These are phyloP conservation scores for Trichogramma pretiosum DNA, from an alignment of 1,140 invertebrate genomes.

Conservation along the genomic window DNA sequence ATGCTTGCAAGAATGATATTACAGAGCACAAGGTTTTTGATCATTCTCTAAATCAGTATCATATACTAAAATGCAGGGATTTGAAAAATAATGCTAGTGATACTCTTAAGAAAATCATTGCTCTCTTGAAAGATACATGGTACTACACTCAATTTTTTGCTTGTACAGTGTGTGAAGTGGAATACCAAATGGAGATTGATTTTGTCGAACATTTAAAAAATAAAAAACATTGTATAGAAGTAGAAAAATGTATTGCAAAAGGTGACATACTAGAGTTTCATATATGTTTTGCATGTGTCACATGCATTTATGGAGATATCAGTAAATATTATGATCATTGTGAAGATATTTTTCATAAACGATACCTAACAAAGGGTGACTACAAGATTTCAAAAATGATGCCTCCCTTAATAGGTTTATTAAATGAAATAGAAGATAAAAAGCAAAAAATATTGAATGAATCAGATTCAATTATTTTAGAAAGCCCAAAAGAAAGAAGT, in stretches of 20 bases:
- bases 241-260: background rate
- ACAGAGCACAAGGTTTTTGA: constrained; percentile 1
- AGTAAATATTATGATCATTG: constrained; percentile 20
- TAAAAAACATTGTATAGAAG: constrained; percentile 7
- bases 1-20: constrained; percentile 2
- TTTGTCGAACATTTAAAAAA: constrained; percentile 22
- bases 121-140: constrained; percentile 9
- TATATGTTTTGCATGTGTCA: constrained; percentile 24
- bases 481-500: constrained; percentile 5
- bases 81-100: background rate
- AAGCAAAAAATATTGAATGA: constrained; percentile 8
- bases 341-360: constrained; percentile 17
- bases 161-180: constrained; percentile 17
- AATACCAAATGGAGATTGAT: constrained; percentile 8
- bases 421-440: constrained; percentile 15
- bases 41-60: background rate
- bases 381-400: constrained; percentile 15
- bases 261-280: constrained; percentile 13
- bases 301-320: constrained; percentile 21
- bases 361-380: constrained; percentile 13
- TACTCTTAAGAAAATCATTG: constrained; percentile 4
- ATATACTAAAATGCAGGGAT: background rate
- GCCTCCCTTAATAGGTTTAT: constrained; percentile 9
- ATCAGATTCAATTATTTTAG: constrained; percentile 9
- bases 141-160: constrained; percentile 23